phyloP scores from a whole-genome alignment of 2,797 vertebrate genomes.

The Enteromius treurensis region DNA sequence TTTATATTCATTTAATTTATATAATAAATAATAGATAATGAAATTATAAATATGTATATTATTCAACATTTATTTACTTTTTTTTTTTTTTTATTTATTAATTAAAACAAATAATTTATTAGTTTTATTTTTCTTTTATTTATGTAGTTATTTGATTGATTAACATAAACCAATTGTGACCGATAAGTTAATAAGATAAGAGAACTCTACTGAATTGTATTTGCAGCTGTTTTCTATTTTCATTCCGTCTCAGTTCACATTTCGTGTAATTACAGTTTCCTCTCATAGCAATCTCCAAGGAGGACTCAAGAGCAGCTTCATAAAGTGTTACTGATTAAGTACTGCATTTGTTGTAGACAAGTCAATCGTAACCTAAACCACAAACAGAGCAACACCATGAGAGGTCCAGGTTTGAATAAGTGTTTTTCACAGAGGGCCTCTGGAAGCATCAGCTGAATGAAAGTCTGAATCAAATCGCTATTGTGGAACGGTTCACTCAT shows the following conservation, averaged over 20 bases:
- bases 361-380: background rate
- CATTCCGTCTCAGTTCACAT: background rate
- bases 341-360: slow-evolving; percentile 33
- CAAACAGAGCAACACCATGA: background rate
- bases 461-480: slow-evolving; percentile 6
- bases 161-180: too few species aligned
- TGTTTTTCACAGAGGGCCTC: slow-evolving; percentile 2
- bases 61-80: too few species aligned
- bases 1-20: too few species aligned
- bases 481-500: slow-evolving; percentile 7
- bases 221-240: background rate
- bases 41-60: too few species aligned
- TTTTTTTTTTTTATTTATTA: too few species aligned
- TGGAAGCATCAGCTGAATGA: background rate
- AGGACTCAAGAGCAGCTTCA: background rate
- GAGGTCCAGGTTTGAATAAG: background rate
- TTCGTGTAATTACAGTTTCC: background rate
- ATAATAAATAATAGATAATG: too few species aligned
- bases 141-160: too few species aligned
- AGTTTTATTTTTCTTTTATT: too few species aligned
- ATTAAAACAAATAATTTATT: too few species aligned
- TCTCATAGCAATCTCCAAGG: background rate
- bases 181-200: too few species aligned
- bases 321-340: background rate
- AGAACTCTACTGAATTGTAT: too few species aligned